Conservation (phyloP, 2,113 vertebrate species). For the Colius striatus region DNA sequence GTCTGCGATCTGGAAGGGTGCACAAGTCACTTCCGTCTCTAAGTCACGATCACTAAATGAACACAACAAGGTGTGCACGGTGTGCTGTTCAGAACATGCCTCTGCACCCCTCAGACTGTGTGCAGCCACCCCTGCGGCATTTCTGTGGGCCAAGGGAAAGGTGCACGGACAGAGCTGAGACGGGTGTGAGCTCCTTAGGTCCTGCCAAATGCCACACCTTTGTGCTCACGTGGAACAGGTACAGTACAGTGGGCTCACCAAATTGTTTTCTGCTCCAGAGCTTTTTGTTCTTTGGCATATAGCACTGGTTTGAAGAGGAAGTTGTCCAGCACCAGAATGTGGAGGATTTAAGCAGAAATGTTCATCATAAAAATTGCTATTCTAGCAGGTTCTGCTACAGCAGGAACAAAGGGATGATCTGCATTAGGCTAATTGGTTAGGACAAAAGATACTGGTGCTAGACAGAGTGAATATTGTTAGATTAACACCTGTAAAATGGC, state of each 20-base stretch:
- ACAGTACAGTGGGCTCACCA: neutral
- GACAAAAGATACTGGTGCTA: neutral
- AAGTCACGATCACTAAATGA: neutral
- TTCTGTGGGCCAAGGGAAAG: neutral
- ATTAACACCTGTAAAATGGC: neutral
- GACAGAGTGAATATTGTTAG: neutral
- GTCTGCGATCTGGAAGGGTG: neutral
- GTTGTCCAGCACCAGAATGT: neutral
- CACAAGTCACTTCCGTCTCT: neutral
- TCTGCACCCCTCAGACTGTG: neutral
- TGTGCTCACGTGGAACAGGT: neutral
- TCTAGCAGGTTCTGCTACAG: neutral
- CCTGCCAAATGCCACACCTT: neutral
- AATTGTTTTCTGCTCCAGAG: neutral
- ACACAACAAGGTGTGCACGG: neutral
- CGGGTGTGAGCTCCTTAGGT: neutral
- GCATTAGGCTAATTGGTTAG: neutral
- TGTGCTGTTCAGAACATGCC: neutral
- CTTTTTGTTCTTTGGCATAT: neutral
- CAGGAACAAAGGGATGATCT: conserved; percentile 17
- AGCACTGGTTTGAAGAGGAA: neutral
- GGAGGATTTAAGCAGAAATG: conserved; percentile 22
- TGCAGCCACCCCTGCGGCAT: neutral
- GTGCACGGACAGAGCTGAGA: neutral
- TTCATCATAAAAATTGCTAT: neutral